phyloP scores from a whole-genome alignment of 2,797 vertebrate species.

The Zalophus californianus region DNA sequence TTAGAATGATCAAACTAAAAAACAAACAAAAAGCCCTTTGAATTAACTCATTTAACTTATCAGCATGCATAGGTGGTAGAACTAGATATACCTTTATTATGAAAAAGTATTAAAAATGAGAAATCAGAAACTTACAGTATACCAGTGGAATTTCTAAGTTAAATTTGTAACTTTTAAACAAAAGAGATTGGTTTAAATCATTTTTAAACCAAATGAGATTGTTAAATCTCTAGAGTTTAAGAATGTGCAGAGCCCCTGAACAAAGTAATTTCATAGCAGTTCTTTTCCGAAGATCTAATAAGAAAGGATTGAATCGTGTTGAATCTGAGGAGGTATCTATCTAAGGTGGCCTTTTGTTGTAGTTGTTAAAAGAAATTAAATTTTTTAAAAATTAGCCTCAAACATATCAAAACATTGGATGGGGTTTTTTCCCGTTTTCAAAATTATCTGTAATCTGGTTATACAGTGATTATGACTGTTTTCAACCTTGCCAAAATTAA shows the following conservation, averaged over 20 bases:
- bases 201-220: conserved; percentile 40
- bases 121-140: conserved; percentile 54
- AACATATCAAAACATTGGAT: conserved; percentile 12
- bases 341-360: neutral
- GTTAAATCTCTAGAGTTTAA: neutral
- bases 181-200: neutral
- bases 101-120: conserved; percentile 51
- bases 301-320: neutral
- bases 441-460: neutral
- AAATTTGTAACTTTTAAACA: conserved; percentile 49
- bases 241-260: neutral
- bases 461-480: neutral
- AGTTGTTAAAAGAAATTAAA: conserved; percentile 34
- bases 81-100: conserved; percentile 32
- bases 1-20: conserved; percentile 26
- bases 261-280: neutral
- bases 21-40: conserved; percentile 9
- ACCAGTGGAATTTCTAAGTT: neutral
- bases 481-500: neutral
- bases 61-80: neutral
- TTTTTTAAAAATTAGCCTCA: neutral
- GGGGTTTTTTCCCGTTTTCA: neutral
- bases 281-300: conserved; percentile 49
- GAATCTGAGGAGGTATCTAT: neutral
- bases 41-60: neutral